Conservation (phyloP, 2,888 invertebrate species). For the Drosophila lacicola region DNA sequence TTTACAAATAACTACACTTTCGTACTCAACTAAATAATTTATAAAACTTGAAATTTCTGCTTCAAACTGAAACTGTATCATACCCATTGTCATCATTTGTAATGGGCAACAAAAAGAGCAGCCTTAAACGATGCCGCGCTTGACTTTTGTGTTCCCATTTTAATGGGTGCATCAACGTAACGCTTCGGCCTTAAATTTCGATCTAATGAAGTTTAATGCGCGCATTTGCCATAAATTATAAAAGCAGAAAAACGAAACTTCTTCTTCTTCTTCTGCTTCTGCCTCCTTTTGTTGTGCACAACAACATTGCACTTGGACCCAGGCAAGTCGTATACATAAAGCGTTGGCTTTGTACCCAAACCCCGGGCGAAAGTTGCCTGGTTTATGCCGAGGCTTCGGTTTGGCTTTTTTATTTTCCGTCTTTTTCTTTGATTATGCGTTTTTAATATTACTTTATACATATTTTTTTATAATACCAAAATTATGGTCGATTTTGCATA, state of each 20-base stretch:
- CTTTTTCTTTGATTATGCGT: slow-evolving; percentile 57
- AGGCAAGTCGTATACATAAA: slow-evolving; percentile 21
- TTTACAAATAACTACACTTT: too few relatives aligned
- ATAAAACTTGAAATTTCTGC: too few relatives aligned
- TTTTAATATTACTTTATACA: slow-evolving; percentile 74
- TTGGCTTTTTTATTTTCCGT: slow-evolving; percentile 34
- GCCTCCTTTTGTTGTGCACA: slow-evolving; percentile 59
- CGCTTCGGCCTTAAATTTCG: slow-evolving; percentile 75
- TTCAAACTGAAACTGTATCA: background rate
- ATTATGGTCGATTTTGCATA: slow-evolving; percentile 72
- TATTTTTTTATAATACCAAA: slow-evolving; percentile 32
- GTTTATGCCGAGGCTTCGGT: slow-evolving; percentile 45
- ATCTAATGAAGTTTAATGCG: slow-evolving; percentile 79
- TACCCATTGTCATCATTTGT: slow-evolving; percentile 4
- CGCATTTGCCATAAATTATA: slow-evolving; percentile 80
- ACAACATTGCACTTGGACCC: slow-evolving; percentile 48
- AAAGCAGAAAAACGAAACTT: slow-evolving; percentile 40
- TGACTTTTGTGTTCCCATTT: slow-evolving; percentile 65
- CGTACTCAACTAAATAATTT: too few relatives aligned
- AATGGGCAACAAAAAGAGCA: slow-evolving; percentile 6
- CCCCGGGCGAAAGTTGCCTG: slow-evolving; percentile 47
- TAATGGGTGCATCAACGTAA: slow-evolving; percentile 71
- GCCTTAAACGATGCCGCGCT: slow-evolving; percentile 34
- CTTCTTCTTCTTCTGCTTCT: slow-evolving; percentile 19
- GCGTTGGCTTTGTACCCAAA: slow-evolving; percentile 41